Percentiles rank a stretch among this genome's conserved stretches.
phyloP scores from a whole-genome alignment of 2,888 invertebrate species.

The Palloptera scutellata region DNA sequence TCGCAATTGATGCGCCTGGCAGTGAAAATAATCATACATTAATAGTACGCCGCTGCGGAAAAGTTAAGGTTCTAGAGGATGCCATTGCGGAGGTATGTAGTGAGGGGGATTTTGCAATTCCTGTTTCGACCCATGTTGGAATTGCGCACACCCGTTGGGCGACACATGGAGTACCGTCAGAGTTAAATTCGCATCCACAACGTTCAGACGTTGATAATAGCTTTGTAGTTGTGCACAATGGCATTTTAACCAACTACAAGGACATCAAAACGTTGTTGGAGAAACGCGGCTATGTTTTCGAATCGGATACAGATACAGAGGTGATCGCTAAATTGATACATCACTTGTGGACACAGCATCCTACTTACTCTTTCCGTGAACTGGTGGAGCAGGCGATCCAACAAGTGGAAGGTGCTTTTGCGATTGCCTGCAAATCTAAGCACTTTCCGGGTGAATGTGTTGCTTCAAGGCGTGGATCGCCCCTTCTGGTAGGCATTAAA shows the following conservation, averaged over 20 bases:
- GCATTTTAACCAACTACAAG: conserved; percentile 98
- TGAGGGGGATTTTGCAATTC: conserved; percentile 74
- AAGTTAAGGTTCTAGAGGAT: conserved; percentile 90
- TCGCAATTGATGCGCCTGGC: conserved; percentile 79
- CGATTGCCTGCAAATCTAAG: conserved; percentile 95
- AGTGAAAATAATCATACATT: conserved; percentile 80
- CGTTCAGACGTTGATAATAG: conserved; percentile 86
- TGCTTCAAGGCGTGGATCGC: conserved; percentile 94
- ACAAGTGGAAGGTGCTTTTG: conserved; percentile 99
- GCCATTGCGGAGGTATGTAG: conserved; percentile 72
- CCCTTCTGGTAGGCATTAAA: conserved; percentile 96
- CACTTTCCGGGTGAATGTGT: conserved; percentile 98
- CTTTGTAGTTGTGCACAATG: conserved; percentile 93
- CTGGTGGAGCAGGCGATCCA: conserved; percentile 95
- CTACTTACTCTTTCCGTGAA: conserved; percentile 90
- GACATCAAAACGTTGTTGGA: conserved; percentile 89
- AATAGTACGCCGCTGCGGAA: conserved; percentile 89
- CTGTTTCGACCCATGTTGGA: conserved; percentile 88
- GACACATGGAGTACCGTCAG: conserved; percentile 96
- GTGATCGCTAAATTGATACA: conserved; percentile 96
- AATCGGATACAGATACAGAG: conserved; percentile 99
- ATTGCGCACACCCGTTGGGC: conserved; percentile 99
- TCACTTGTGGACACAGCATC: conserved; percentile 90
- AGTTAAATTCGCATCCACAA: conserved; percentile 96
- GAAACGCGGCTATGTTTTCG: conserved; percentile 90